Evolutionary conservation across 1,140 invertebrate species (phyloP), one percentile per base, ranked within the genome.

Genomic region (Trichonephila clavata): DNA sequence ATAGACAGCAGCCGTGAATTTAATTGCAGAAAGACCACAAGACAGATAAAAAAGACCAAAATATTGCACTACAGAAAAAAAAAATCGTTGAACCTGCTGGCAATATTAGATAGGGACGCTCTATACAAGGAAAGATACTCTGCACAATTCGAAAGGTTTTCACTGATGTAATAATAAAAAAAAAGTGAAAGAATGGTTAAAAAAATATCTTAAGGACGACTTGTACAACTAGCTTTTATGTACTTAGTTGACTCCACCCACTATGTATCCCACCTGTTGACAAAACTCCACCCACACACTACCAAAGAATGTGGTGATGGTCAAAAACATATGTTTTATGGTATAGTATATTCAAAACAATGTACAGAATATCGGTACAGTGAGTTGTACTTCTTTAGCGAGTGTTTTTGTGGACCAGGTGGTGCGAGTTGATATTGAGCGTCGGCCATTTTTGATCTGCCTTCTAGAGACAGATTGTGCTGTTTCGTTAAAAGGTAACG

Each of bases 201-300:
- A 89, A 39, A 71, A 89, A 89, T 71, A 16, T n/a, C 87, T 27
- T 39, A 84, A 92, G 91, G 91, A 92, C 91, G 81, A 77, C 91
- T 39, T 92, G 91, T 60, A 59, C 43, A 77, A 60, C 81, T 59
- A 39, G 61, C 91, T 86, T 86, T 92, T 86, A 86, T 92, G 80
- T 92, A 86, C 84, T 71, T 86, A 24, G 80, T 57, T 77, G 83
- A 63, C 91, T 92, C 91, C 91, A 86, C 91, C 91, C 39, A 84
- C 90, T 63, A 20, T 63, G 77, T 21, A 39, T 65, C 27, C 61
- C 91, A 92, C 83, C 91, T 92, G 91, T 86, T 92, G 39, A 71
- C 39, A 68, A 86, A 92, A 92, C 91, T 65, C 91, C 77, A 92
- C 91, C 91, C 91, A 92, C 91, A 60, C 43, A 71, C n/a, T 18